Evolutionary conservation across 2,797 vertebrate genomes (phyloP), one percentile per base, ranked within the genome.

Genomic region (Hypotaenidia philippensis): DNA sequence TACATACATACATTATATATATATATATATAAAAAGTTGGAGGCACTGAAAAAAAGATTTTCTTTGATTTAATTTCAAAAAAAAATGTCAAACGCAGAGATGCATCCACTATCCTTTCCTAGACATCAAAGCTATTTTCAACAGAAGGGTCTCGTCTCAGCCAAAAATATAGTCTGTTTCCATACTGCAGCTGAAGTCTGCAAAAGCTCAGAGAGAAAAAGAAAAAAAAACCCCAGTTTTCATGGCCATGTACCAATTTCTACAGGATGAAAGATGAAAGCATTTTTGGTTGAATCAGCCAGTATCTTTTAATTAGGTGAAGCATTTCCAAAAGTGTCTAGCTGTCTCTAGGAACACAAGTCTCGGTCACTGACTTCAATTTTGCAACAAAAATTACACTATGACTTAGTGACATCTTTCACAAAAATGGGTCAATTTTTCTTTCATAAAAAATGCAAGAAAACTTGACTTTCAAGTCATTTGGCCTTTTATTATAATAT

Each of bases 401-500:
- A 65, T 29, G 83, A 88, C 87, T 94, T 93, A 95, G 89, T 93
- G 94, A 91, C 84, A 96, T 56, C 92, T 88, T 96, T 92, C 88
- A 96, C 77, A 93, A 88, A 95, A 94, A 89, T 27, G 18, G 92
- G 92, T 95, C 79, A 55, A 93, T 94, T 97, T 95, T 95, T 89
- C 94, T 91, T 94, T 91, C 87, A 96, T 95, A 93, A 97, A 97
- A 97, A 96, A 96, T 96, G 82, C 91, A 97, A 83, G 92, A 86
- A 96, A 94, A 95, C 76, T 44, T 90, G 94, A 77, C 94, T 97
- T 95, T 97, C 88, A 96, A 95, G 95, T 92, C 92, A 77, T 82
- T 92, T 95, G 94, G 93, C 95, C 95, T 97, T 97, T 95, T 95
- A 95, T 95, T 92, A 87, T 96, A 97, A 96, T 95, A 84, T 85